Base-by-base conservation (phyloP, 2,113 vertebrate genomes). In the Rhipidura dahli region DNA sequence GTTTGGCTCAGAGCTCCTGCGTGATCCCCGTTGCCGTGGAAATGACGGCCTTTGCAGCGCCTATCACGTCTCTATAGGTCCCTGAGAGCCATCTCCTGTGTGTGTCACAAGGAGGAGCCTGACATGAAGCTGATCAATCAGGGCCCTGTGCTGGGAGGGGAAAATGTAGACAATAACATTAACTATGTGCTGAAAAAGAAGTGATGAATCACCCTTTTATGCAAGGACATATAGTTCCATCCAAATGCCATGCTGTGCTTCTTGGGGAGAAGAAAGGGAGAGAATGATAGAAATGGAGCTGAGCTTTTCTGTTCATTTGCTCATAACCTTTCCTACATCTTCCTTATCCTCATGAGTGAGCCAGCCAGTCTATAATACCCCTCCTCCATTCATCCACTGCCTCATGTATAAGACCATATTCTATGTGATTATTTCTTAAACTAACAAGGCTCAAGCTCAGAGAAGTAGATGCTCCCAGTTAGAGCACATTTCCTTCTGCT, bases 401-500 rank as follows among this genome's bases (percentile, higher is more conserved):
- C 56, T 70, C 13, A 30, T 79, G 65, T 77, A 85, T 79, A 89
- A 64, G 21, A 42, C 56, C 30, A 31, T 31, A 54, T 89, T 83
- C 57, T 49, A 11, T 8, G 5, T 17, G 68, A 54, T 71, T 79
- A 71, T 87, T 90, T 73, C 75, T 87, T 87, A 66, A 60, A 60
- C 86, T 89, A 92, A 80, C 79, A 50, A 64, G 53, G 28, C 57
- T 61, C 15, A n/a, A 23, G 42, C 66, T 35, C 56, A 60, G 66
- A 45, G 87, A 71, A 49, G 66, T 83, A 42, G 83, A 73, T 82
- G 68, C 91, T 95, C 89, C 83, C 94, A 94, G 90, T 97, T 95
- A 96, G 85, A 89, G 84, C 78, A 47, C 59, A 44, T 86, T 94
- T 97, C 79, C 81, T 92, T 96, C 84, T 89, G 79, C 93, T 96